Evolutionary conservation across 1,140 invertebrate genomes (phyloP).

Genomic region (Eumeta japonica): DNA sequence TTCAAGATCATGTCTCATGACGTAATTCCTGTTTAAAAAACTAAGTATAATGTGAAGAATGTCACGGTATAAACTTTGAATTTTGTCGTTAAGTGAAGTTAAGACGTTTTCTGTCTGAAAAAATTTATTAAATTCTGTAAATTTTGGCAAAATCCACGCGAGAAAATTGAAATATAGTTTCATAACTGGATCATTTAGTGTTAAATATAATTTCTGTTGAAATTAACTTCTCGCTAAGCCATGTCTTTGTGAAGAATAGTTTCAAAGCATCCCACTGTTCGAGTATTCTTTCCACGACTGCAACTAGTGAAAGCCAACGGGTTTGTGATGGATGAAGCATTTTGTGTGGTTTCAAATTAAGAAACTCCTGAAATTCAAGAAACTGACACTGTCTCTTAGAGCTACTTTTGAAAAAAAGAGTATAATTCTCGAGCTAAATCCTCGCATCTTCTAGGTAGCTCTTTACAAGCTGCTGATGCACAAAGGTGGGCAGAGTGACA

Average conservation of each 20-base stretch:
- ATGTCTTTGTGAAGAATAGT: conserved; percentile 9
- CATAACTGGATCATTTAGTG: conserved; percentile 1
- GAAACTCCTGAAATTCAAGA: conserved; percentile 22
- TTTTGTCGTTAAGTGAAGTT: no score
- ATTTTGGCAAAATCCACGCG: no score
- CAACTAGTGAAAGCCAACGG: conserved; percentile 21
- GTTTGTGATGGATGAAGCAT: conserved; percentile 27
- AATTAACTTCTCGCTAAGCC: neutral
- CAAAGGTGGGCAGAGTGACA: conserved; percentile 13
- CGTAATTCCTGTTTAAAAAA: no score
- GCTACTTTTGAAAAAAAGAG: conserved; percentile 12
- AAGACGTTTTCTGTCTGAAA: no score
- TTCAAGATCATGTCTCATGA: no score
- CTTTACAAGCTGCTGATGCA: conserved; percentile 8
- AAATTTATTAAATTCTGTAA: no score
- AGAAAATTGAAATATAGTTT: conserved; percentile 8
- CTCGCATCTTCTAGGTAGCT: conserved; percentile 7
- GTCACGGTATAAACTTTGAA: no score
- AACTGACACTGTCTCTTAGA: conserved; percentile 17
- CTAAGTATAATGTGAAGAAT: no score
- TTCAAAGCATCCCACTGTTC: conserved; percentile 17
- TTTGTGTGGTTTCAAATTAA: conserved; percentile 20
- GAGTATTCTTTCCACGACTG: conserved; percentile 17
- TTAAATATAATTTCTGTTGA: neutral
- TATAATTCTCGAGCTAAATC: conserved; percentile 9